Evolutionary conservation across 2,113 vertebrate species (phyloP), one percentile per base, ranked within the genome.

Genomic region (Phylloscopus whistleri): DNA sequence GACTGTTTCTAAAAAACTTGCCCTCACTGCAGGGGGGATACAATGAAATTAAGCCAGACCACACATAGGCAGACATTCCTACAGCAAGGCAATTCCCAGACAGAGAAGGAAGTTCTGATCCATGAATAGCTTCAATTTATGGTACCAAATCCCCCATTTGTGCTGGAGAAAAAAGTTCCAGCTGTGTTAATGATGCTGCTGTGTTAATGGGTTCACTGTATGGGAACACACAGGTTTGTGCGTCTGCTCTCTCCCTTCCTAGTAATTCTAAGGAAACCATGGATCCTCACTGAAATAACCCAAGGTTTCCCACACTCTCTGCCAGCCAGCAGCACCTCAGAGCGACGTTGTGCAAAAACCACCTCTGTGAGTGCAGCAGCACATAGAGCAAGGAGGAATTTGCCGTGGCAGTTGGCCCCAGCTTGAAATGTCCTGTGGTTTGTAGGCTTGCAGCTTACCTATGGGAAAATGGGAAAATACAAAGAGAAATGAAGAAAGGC

Each of bases 151-250:
- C 18, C 26, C 17, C 10, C 35, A 44, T 10, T 48, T 56, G 14
- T 27, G 13, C 79, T 69, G 67, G 26, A 73, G 84, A 69, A 44
- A 12, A 52, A 75, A 73, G 16, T 23, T n/a, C n/a, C n/a, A n/a
- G n/a, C n/a, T n/a, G n/a, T n/a, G n/a, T n/a, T n/a, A n/a, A 13
- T 0, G 11, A 30, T n/a, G 39, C 27, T 5, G 22, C 55, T 24
- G 23, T 16, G 26, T 22, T 64, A 56, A 74, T 5, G 7, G 22
- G 21, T 27, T 83, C 46, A 41, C 41, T 37, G 24, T 1, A 1
- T 16, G 41, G 33, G 49, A 68, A 79, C 21, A 48, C 39, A 63
- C 10, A 26, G 31, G 30, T 58, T 33, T 86, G 22, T 84, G 46
- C 46, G 39, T 27, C 79, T 86, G 43, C 68, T 70, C 13, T 39